A percentile compares a stretch with the other conserved stretches of the same genome.
Conservation (phyloP, 2,888 invertebrate species). For the Drepanosiphum platanoidis region DNA sequence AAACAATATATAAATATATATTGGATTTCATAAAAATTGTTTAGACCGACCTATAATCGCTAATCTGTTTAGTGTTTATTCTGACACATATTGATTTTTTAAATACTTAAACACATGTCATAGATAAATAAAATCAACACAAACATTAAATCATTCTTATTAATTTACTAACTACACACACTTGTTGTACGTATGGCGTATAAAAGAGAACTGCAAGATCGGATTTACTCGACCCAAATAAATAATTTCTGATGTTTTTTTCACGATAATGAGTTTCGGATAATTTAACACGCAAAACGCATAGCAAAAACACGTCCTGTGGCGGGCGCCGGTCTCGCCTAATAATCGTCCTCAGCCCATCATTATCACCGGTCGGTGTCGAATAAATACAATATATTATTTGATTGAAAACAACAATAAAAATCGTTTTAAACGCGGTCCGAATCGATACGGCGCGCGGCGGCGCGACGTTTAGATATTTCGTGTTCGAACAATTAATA, state of each 20-base stretch:
- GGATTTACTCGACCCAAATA: background rate
- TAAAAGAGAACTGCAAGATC: background rate
- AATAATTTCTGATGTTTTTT: background rate
- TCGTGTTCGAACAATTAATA: too few species aligned
- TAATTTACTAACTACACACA: background rate
- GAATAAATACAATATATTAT: background rate
- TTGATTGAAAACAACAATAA: too few species aligned
- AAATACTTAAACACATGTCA: background rate
- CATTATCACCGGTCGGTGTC: too few species aligned
- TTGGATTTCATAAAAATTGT: too few species aligned
- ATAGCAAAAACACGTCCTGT: background rate
- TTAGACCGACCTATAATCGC: background rate
- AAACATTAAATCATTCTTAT: conserved; percentile 3
- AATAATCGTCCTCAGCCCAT: too few species aligned
- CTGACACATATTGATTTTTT: background rate
- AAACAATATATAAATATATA: too few species aligned
- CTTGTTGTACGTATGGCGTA: background rate
- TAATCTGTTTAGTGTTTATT: background rate
- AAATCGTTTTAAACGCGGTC: too few species aligned
- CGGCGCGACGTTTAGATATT: too few species aligned
- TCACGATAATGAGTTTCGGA: background rate
- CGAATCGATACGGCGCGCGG: too few species aligned
- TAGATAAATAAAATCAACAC: background rate
- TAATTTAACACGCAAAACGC: background rate
- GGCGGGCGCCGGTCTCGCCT: too few species aligned